Conservation (phyloP, 2,797 vertebrate species). For the Hypotaenidia philippensis region DNA sequence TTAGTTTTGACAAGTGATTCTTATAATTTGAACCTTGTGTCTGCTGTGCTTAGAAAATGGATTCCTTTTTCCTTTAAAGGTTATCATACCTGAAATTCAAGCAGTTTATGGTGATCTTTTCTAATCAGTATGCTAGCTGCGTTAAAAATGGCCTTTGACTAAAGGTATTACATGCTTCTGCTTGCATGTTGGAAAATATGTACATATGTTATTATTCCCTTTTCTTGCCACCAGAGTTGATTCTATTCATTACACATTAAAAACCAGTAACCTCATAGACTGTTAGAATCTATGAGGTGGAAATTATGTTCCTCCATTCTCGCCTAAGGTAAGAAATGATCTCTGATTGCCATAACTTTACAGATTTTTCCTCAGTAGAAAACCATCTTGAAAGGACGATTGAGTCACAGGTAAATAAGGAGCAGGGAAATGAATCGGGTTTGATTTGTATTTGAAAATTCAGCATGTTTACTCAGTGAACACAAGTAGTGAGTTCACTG, state of each 20-base stretch:
- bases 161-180: background rate
- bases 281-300: background rate
- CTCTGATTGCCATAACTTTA: background rate
- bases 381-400: background rate
- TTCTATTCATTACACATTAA: background rate
- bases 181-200: background rate
- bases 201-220: background rate
- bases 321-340: background rate
- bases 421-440: fast-evolving
- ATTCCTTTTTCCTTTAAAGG: slow-evolving; percentile 12
- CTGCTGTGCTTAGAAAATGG: background rate
- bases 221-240: background rate
- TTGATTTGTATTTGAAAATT: slow-evolving; percentile 2
- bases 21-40: slow-evolving; percentile 1
- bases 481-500: background rate
- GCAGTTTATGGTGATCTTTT: slow-evolving; percentile 7
- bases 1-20: slow-evolving; percentile 32
- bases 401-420: background rate
- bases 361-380: background rate
- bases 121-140: background rate
- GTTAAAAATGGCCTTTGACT: slow-evolving; percentile 3
- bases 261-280: background rate
- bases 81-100: slow-evolving; percentile 6
- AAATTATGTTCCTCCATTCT: background rate
- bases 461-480: background rate